These are phyloP conservation scores for Polypedilum pembai DNA, from an alignment of 1,140 invertebrate genomes.

Conservation along the genomic window DNA sequence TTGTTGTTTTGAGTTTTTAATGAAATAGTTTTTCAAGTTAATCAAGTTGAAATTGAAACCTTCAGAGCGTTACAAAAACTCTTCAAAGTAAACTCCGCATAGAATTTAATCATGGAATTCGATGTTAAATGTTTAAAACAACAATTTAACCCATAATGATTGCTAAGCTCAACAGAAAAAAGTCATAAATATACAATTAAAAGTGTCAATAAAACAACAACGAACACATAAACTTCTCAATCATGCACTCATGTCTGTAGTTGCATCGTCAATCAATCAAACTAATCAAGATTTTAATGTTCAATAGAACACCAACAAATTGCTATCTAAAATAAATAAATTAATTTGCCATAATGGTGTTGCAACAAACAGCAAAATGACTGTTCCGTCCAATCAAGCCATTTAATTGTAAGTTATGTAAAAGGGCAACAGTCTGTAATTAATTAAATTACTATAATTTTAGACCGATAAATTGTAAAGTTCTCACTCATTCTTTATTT, in stretches of 20 bases:
- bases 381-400: neutral
- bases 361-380: neutral
- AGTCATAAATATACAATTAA: too few relatives aligned
- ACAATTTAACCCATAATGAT: too few relatives aligned
- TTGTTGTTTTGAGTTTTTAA: too few relatives aligned
- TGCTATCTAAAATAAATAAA: slow-evolving; percentile 4
- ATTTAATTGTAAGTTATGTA: neutral
- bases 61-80: too few relatives aligned
- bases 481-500: neutral
- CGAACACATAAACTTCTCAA: slow-evolving; percentile 1
- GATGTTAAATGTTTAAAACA: too few relatives aligned
- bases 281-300: neutral
- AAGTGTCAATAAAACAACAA: too few relatives aligned
- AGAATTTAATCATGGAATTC: too few relatives aligned
- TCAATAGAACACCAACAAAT: neutral
- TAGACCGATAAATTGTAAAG: slow-evolving; percentile 6
- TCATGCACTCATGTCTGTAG: neutral
- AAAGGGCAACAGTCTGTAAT: neutral
- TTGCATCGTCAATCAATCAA: too few relatives aligned
- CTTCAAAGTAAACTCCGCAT: too few relatives aligned
- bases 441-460: slow-evolving; percentile 15
- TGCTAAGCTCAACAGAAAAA: too few relatives aligned
- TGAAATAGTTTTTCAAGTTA: too few relatives aligned
- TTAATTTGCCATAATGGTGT: slow-evolving; percentile 15
- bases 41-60: too few relatives aligned